Evolutionary conservation across 2,888 invertebrate genomes (phyloP).

Genomic region (Spilosoma lubricipeda): DNA sequence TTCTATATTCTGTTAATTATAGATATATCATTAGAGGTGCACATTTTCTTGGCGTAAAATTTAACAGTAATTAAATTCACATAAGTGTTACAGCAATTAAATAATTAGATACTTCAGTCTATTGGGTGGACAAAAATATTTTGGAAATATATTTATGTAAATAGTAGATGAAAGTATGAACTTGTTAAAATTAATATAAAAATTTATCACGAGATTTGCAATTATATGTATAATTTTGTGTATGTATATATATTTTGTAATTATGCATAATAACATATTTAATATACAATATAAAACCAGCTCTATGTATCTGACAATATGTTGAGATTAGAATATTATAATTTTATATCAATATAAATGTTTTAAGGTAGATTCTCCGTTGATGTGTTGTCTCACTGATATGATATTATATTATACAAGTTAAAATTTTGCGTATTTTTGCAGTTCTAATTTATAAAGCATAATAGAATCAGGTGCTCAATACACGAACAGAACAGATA

Average conservation of each 20-base stretch:
- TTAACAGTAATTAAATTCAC: constrained; percentile 45
- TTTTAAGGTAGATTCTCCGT: constrained; percentile 31
- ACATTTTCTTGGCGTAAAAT: constrained; percentile 49
- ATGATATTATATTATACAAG: constrained; percentile 20
- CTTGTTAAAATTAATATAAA: constrained; percentile 71
- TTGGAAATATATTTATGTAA: constrained; percentile 79
- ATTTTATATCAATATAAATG: constrained; percentile 41
- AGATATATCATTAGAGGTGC: constrained; percentile 44
- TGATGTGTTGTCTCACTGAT: constrained; percentile 35
- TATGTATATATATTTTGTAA: constrained; percentile 50
- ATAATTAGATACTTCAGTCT: constrained; percentile 56
- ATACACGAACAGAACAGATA: constrained; percentile 41
- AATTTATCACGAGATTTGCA: constrained; percentile 69
- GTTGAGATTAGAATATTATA: constrained; percentile 33
- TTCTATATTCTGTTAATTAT: constrained; percentile 35
- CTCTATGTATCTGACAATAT: constrained; percentile 47
- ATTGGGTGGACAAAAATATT: constrained; percentile 70
- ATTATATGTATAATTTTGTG: constrained; percentile 45
- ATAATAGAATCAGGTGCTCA: constrained; percentile 49
- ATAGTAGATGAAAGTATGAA: constrained; percentile 71
- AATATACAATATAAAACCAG: constrained; percentile 31
- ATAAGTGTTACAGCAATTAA: constrained; percentile 35
- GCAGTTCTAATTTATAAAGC: constrained; percentile 34
- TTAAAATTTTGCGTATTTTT: constrained; percentile 29
- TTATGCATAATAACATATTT: constrained; percentile 45